A percentile compares a stretch with the other conserved stretches of the same genome.
Conservation (phyloP, 1,140 invertebrate genomes). For the Oedothorax gibbosus region DNA sequence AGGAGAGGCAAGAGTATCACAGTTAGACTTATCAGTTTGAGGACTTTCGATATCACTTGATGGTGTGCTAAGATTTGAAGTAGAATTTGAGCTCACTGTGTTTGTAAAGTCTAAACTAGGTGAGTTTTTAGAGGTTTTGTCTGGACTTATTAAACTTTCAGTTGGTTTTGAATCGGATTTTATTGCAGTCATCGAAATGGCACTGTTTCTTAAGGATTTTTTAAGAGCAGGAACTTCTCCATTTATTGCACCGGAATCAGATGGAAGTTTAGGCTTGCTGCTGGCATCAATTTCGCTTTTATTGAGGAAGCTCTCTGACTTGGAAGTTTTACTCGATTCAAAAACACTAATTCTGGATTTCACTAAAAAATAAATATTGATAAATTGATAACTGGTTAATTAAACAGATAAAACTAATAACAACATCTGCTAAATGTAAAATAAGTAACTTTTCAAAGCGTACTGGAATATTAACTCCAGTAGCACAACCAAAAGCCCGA, state of each 20-base stretch:
- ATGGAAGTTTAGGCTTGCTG: not conserved
- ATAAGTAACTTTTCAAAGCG: no score
- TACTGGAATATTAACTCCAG: no score
- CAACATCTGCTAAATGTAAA: no score
- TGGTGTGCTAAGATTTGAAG: not conserved
- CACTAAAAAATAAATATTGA: slow-evolving; percentile 29
- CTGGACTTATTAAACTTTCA: not conserved
- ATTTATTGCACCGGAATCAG: not conserved
- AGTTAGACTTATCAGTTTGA: slow-evolving; percentile 19
- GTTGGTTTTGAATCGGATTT: not conserved
- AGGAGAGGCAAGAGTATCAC: slow-evolving; percentile 4
- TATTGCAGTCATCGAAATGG: not conserved
- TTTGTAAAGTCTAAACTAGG: not conserved
- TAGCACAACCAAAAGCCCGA: no score
- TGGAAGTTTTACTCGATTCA: slow-evolving; percentile 29
- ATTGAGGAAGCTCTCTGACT: not conserved
- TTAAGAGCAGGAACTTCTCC: not conserved
- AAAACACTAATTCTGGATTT: slow-evolving; percentile 50
- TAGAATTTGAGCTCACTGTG: not conserved
- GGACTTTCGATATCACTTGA: not conserved
- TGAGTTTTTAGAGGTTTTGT: not conserved
- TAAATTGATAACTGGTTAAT: not conserved
- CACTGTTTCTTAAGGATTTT: slow-evolving; percentile 16
- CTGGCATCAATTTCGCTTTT: not conserved
- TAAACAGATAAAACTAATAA: not conserved